Percentiles rank a stretch among this genome's conserved stretches.
These are phyloP conservation scores for Pseudococcus jackbeardsleyi DNA, from an alignment of 2,888 invertebrate species.

Conservation along the genomic window DNA sequence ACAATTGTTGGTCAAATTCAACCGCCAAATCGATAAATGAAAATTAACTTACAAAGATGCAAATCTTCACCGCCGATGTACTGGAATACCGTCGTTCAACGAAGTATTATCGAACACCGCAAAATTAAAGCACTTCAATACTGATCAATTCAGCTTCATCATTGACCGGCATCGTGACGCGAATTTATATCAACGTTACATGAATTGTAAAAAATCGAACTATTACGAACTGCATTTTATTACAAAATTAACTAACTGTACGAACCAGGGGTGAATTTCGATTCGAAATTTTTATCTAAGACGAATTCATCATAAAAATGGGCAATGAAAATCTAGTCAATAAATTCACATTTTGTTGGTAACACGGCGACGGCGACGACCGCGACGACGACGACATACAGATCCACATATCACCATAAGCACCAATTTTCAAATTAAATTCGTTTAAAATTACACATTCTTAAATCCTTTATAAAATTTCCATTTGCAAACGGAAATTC, in stretches of 20 bases:
- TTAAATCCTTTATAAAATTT: slow-evolving; percentile 15
- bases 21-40: background rate
- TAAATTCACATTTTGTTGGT: slow-evolving; percentile 41
- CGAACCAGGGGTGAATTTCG: background rate
- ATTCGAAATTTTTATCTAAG: slow-evolving; percentile 13
- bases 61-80: slow-evolving; percentile 16
- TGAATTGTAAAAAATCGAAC: background rate
- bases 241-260: slow-evolving; percentile 4
- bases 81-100: background rate
- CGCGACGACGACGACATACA: slow-evolving; percentile 55
- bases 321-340: background rate
- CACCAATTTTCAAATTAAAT: slow-evolving; percentile 33
- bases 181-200: slow-evolving; percentile 39
- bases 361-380: slow-evolving; percentile 42
- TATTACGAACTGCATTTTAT: slow-evolving; percentile 22
- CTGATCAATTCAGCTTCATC: slow-evolving; percentile 24
- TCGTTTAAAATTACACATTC: slow-evolving; percentile 27
- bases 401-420: slow-evolving; percentile 41
- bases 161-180: slow-evolving; percentile 34
- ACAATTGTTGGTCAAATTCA: background rate
- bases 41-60: background rate
- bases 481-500: background rate
- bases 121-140: slow-evolving; percentile 32
- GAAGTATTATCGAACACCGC: background rate
- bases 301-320: slow-evolving; percentile 31